Base-by-base conservation (phyloP, 2,888 invertebrate species). In the Entomobrya proxima region DNA sequence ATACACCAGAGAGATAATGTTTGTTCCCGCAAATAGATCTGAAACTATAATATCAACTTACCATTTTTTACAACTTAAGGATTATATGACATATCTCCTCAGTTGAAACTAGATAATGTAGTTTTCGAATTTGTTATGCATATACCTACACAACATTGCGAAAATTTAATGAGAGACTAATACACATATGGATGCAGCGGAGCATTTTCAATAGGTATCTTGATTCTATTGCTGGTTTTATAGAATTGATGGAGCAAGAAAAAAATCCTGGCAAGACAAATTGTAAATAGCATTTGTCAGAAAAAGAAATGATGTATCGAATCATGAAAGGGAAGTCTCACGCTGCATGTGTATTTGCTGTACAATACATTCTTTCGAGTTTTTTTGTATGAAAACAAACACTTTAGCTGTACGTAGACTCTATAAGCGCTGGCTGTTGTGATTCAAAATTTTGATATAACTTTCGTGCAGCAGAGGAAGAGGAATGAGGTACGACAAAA, bases 261-360 rank as follows among this genome's bases (percentile, higher is more conserved):
- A 80, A 72, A 69, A 80, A 35, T 74, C n/a, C 81, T 64, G 76
- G 76, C 85, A 85, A 78, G 80, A 81, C 85, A 79, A 89, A 89
- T 88, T 85, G 87, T 87, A 87, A 89, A 89, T 89, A 87, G 86
- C 86, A 84, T 87, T 86, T 88, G 89, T 89, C 89, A 86, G 86
- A 84, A 58, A 69, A 74, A 84, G 75, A 86, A 89, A 81, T 89
- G 89, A 89, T 87, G 89, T 89, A 86, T 88, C 89, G 87, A 89
- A 89, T 89, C 86, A 86, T 88, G 86, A 88, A 86, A 86, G 81
- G 69, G 24, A 32, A 67, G 80, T 83, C 86, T 69, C 78, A 74
- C 40, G 44, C 40, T 75, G 58, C 6, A 35, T 80, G 11, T 55
- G n/a, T n/a, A n/a, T n/a, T n/a, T n/a, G n/a, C n/a, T 27, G 13